Conservation (phyloP, 2,113 vertebrate species). For the Trematomus loennbergii region DNA sequence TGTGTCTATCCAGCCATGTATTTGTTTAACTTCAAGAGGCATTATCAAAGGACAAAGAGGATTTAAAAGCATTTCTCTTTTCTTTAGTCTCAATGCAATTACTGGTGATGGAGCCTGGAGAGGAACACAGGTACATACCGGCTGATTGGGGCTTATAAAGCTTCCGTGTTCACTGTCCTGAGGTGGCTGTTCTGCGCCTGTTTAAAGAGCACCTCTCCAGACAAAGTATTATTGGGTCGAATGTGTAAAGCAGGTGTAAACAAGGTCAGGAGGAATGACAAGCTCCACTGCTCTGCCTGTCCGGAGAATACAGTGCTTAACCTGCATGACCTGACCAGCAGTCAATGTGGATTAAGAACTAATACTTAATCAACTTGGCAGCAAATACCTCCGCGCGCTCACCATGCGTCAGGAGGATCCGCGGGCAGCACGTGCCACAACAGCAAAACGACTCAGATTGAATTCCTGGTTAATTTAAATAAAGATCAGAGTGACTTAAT, state of each 20-base stretch:
- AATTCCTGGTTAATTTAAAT: constrained; percentile 25
- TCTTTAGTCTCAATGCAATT: not conserved
- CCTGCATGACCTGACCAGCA: constrained; percentile 57
- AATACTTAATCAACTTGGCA: constrained; percentile 74
- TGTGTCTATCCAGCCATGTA: not conserved
- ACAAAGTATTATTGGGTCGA: constrained; percentile 2
- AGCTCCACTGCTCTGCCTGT: constrained; percentile 33
- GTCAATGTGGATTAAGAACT: constrained; percentile 71
- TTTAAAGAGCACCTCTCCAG: not conserved
- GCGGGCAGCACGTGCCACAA: constrained; percentile 16
- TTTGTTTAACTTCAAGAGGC: not conserved
- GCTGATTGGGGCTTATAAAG: not conserved
- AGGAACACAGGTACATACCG: not conserved
- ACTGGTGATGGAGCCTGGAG: not conserved
- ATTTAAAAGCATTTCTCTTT: not conserved
- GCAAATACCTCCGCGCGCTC: constrained; percentile 44
- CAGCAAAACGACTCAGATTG: constrained; percentile 5
- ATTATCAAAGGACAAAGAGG: not conserved
- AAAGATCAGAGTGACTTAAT: not conserved
- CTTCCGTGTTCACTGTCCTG: not conserved
- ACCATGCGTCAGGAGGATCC: constrained; percentile 40
- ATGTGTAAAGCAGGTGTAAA: constrained; percentile 47
- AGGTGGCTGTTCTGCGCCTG: not conserved
- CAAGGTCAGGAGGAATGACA: constrained; percentile 45
- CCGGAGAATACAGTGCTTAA: constrained; percentile 62